phyloP scores from a whole-genome alignment of 2,797 vertebrate species.

The Lepidocolaptes lacrymiger region DNA sequence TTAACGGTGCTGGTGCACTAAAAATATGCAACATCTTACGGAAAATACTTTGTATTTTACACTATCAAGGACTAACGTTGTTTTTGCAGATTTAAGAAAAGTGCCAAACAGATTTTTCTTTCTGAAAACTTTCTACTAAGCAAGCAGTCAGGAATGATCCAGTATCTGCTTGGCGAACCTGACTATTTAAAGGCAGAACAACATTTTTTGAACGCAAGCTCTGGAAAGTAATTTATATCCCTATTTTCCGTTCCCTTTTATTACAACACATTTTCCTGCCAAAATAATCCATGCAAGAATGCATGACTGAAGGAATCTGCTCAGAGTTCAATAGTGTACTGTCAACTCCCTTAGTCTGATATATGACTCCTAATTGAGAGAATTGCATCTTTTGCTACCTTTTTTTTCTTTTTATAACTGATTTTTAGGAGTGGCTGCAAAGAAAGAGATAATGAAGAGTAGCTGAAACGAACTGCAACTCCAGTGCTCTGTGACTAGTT shows the following conservation, averaged over 20 bases:
- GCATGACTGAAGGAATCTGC: conserved; percentile 40
- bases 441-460: neutral
- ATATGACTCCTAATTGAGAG: neutral
- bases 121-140: conserved; percentile 57
- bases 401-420: neutral
- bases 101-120: neutral
- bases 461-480: neutral
- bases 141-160: conserved; percentile 46
- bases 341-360: conserved; percentile 24
- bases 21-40: neutral
- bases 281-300: conserved; percentile 66
- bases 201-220: conserved; percentile 60
- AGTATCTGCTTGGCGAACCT: conserved; percentile 58
- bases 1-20: neutral
- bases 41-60: neutral
- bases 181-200: conserved; percentile 53
- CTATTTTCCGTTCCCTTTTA: conserved; percentile 50
- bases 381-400: neutral
- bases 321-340: conserved; percentile 36
- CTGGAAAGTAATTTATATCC: conserved; percentile 55
- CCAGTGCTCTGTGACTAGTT: neutral
- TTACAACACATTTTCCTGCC: conserved; percentile 46
- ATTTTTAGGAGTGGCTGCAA: conserved; percentile 33
- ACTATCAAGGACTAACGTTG: neutral
- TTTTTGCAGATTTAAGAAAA: conserved; percentile 33